These are phyloP conservation scores for Centroberyx gerrardi DNA, from an alignment of 2,797 vertebrate species.

Conservation along the genomic window DNA sequence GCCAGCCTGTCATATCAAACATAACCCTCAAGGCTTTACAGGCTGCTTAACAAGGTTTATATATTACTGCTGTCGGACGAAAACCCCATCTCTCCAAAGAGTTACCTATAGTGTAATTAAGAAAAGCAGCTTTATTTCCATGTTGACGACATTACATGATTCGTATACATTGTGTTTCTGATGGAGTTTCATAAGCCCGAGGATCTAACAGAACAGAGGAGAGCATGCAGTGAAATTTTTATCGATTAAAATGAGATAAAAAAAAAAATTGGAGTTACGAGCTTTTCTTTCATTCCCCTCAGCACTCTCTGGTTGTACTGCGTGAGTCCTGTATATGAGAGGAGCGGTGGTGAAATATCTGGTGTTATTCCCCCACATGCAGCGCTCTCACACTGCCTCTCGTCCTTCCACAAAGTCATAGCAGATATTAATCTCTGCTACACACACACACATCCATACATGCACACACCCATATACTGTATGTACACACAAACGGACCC, in stretches of 20 bases:
- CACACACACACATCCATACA: background rate
- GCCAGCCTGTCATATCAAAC: background rate
- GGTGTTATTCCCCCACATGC: constrained; percentile 2
- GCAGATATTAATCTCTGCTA: constrained; percentile 20
- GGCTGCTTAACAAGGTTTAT: background rate
- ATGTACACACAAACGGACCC: background rate
- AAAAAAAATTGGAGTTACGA: background rate
- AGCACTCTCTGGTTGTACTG: background rate
- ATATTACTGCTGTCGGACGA: background rate
- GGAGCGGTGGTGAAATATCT: background rate
- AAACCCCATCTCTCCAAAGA: background rate
- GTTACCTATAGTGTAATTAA: background rate
- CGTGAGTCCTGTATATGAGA: background rate
- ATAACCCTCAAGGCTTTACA: background rate
- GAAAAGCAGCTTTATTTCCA: too few relatives aligned
- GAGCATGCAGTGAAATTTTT: too few relatives aligned
- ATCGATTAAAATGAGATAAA: too few relatives aligned
- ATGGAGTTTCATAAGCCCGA: too few relatives aligned
- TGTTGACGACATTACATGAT: background rate
- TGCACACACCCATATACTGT: background rate
- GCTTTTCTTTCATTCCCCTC: constrained; percentile 3
- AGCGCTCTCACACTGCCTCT: background rate
- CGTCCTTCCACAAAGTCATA: constrained; percentile 34
- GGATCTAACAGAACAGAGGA: too few relatives aligned
- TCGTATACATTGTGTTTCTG: too few relatives aligned